Conservation (phyloP, 2,113 vertebrate species). For the Apistogramma diplotaenia region DNA sequence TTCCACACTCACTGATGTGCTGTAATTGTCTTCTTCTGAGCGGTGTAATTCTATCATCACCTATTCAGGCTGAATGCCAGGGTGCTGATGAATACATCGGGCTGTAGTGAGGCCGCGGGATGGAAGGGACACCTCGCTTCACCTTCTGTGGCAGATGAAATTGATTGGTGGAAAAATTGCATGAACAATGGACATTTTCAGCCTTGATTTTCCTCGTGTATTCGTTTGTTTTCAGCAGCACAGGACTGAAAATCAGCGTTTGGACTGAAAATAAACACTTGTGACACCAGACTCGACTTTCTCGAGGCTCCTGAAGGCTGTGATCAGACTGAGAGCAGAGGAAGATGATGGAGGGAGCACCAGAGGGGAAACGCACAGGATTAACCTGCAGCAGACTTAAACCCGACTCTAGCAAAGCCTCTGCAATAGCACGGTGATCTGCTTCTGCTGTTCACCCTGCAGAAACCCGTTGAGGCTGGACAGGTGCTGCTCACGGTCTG, state of each 20-base stretch:
- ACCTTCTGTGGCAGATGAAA: background rate
- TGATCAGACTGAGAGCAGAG: fast-evolving
- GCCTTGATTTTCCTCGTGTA: background rate
- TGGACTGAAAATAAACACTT: too few relatives aligned
- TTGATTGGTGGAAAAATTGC: background rate
- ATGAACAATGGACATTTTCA: background rate
- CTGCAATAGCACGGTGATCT: too few relatives aligned
- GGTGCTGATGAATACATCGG: conserved; percentile 7
- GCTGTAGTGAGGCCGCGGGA: background rate
- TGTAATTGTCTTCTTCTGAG: conserved; percentile 41
- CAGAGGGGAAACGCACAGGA: background rate
- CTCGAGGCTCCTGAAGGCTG: too few relatives aligned
- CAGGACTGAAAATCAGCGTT: background rate
- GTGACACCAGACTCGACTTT: too few relatives aligned
- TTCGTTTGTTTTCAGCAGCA: background rate
- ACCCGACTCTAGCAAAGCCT: fast-evolving
- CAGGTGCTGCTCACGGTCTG: background rate
- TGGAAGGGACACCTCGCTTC: background rate
- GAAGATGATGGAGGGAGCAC: too few relatives aligned
- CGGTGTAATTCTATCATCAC: conserved; percentile 31
- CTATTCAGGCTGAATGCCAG: conserved; percentile 19
- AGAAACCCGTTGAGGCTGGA: background rate
- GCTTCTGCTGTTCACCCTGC: background rate
- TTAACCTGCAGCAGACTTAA: background rate
- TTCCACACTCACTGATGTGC: conserved; percentile 17